These are phyloP conservation scores for Phyto melanocephala DNA, from an alignment of 2,888 invertebrate species.

Conservation along the genomic window DNA sequence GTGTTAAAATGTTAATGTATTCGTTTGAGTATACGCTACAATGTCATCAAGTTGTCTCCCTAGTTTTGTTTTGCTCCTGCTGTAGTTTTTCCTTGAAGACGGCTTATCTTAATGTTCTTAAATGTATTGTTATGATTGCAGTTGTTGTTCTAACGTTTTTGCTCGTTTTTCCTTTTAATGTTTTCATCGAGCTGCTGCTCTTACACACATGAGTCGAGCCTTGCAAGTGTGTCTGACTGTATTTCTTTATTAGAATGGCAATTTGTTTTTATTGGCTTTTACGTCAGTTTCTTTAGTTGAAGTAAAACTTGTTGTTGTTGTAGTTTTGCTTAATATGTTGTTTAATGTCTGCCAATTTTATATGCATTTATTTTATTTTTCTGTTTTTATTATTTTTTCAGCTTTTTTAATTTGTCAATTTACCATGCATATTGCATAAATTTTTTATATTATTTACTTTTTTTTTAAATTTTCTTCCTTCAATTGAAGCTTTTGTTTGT, in stretches of 20 bases:
- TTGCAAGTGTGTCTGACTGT: neutral
- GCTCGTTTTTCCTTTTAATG: constrained; percentile 16
- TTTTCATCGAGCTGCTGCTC: constrained; percentile 35
- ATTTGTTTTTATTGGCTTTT: constrained; percentile 16
- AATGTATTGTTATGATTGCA: constrained; percentile 40
- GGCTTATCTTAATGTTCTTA: constrained; percentile 57
- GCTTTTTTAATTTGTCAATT: constrained; percentile 61
- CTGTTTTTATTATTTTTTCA: neutral
- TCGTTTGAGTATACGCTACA: constrained; percentile 21
- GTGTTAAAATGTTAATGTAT: constrained; percentile 23
- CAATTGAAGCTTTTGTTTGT: constrained; percentile 16
- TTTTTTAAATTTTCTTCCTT: constrained; percentile 9
- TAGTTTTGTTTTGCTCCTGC: constrained; percentile 43
- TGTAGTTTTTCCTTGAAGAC: constrained; percentile 39
- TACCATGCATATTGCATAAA: too few relatives aligned
- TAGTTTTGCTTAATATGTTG: neutral
- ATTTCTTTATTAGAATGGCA: constrained; percentile 29
- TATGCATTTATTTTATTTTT: constrained; percentile 50
- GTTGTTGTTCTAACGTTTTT: constrained; percentile 25
- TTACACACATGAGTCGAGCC: constrained; percentile 5
- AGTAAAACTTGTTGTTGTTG: neutral
- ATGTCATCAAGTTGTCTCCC: constrained; percentile 19
- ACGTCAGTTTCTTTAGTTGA: neutral
- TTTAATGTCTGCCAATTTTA: constrained; percentile 54
- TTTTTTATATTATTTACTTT: constrained; percentile 46